These are phyloP conservation scores for Epistrophella euchroma DNA, from an alignment of 2,888 invertebrate genomes.

Conservation along the genomic window DNA sequence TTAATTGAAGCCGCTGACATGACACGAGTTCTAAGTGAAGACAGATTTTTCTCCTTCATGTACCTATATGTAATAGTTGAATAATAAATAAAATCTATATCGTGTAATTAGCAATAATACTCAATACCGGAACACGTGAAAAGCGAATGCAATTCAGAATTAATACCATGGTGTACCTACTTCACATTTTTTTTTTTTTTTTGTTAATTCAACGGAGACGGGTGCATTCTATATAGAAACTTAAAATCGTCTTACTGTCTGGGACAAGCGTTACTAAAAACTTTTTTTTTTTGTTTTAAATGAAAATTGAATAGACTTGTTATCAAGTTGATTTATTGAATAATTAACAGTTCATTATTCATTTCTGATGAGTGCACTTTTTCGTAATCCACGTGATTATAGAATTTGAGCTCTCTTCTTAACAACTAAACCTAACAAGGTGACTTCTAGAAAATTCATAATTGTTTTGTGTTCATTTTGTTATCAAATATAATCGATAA, in stretches of 20 bases:
- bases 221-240: constrained; percentile 9
- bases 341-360: constrained; percentile 28
- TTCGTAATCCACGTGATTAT: constrained; percentile 19
- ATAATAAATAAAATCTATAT: constrained; percentile 9
- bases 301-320: constrained; percentile 16
- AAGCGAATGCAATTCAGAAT: constrained; percentile 24
- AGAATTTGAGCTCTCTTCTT: background rate
- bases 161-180: constrained; percentile 5
- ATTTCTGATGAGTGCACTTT: constrained; percentile 8
- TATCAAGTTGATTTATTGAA: constrained; percentile 30
- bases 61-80: background rate
- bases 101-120: background rate
- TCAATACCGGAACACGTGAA: constrained; percentile 24
- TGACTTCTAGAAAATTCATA: background rate
- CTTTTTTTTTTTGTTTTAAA: background rate
- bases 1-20: background rate
- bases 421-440: background rate
- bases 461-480: too few species aligned
- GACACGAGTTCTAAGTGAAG: background rate
- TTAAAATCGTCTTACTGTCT: constrained; percentile 37
- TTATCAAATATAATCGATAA: too few species aligned
- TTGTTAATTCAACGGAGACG: background rate
- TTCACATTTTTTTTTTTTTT: too few species aligned
- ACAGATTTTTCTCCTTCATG: background rate
- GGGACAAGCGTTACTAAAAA: constrained; percentile 2